Evolutionary conservation across 2,797 vertebrate genomes (phyloP).

Genomic region (Parotocinclus haroldoi): DNA sequence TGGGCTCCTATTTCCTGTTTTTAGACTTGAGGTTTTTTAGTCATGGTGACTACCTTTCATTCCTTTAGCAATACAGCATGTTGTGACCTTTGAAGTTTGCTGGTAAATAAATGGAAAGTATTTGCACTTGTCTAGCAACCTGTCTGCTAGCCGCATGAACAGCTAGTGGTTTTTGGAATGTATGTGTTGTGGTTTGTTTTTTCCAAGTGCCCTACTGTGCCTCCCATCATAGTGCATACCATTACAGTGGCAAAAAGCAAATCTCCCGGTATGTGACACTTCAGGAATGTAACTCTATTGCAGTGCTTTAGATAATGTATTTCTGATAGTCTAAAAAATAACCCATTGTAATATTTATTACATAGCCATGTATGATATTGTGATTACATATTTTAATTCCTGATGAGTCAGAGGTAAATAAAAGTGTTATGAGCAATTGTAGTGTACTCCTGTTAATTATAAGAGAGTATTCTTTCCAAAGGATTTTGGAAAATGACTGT

Average conservation of each 20-base stretch:
- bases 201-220: constrained; percentile 49
- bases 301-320: constrained; percentile 21
- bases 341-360: neutral
- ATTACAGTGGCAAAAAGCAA: constrained; percentile 31
- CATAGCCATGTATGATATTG: constrained; percentile 1
- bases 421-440: neutral
- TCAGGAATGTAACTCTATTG: constrained; percentile 27
- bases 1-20: constrained; percentile 29
- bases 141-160: constrained; percentile 47
- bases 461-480: too few relatives aligned
- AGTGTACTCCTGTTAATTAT: too few relatives aligned
- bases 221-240: constrained; percentile 38
- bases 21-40: constrained; percentile 45
- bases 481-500: too few relatives aligned
- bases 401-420: constrained; percentile 5
- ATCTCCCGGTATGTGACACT: constrained; percentile 18
- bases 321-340: neutral
- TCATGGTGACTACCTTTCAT: constrained; percentile 41
- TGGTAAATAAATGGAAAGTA: constrained; percentile 73
- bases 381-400: constrained; percentile 5
- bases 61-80: constrained; percentile 50
- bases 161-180: constrained; percentile 57
- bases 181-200: constrained; percentile 62
- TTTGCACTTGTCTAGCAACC: constrained; percentile 56
- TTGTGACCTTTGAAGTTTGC: constrained; percentile 58